These are phyloP conservation scores for Taphrorychus bicolor DNA, from an alignment of 2,888 invertebrate species.

Conservation along the genomic window DNA sequence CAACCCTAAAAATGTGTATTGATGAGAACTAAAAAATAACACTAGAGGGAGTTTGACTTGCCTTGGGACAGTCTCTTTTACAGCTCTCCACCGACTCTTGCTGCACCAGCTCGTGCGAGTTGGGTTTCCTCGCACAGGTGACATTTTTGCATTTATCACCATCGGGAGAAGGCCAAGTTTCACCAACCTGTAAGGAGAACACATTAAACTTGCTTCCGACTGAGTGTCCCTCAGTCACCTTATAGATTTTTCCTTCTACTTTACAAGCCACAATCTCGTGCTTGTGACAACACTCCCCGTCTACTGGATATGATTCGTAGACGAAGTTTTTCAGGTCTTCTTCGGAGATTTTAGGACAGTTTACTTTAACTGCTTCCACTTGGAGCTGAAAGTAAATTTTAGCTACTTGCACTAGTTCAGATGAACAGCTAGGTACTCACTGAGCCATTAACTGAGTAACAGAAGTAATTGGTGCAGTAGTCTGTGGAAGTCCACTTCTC, in stretches of 20 bases:
- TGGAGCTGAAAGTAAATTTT: slow-evolving; percentile 59
- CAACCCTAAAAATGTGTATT: slow-evolving; percentile 64
- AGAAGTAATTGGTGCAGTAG: slow-evolving; percentile 68
- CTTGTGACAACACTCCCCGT: slow-evolving; percentile 67
- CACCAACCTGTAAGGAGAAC: slow-evolving; percentile 57
- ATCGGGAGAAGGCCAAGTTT: slow-evolving; percentile 54
- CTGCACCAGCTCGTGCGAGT: slow-evolving; percentile 61
- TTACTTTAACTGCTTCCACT: slow-evolving; percentile 63
- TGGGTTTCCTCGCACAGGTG: slow-evolving; percentile 61
- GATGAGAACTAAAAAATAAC: neutral
- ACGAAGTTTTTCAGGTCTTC: slow-evolving; percentile 62
- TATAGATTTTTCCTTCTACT: slow-evolving; percentile 60
- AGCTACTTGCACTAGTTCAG: neutral
- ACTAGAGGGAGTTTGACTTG: slow-evolving; percentile 42
- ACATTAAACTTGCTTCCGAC: neutral
- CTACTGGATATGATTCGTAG: slow-evolving; percentile 59
- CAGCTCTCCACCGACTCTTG: slow-evolving; percentile 65
- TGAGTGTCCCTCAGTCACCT: no score
- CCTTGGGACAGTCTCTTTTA: slow-evolving; percentile 60
- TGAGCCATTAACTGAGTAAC: slow-evolving; percentile 63
- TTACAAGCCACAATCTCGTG: slow-evolving; percentile 65
- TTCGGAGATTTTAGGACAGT: slow-evolving; percentile 62
- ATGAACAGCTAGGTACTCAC: slow-evolving; percentile 46
- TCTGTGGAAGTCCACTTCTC: slow-evolving; percentile 69
- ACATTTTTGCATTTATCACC: slow-evolving; percentile 66